Evolutionary conservation across 2,888 invertebrate genomes (phyloP), one percentile per base, ranked within the genome.

Genomic region (Aporophyla nigra): DNA sequence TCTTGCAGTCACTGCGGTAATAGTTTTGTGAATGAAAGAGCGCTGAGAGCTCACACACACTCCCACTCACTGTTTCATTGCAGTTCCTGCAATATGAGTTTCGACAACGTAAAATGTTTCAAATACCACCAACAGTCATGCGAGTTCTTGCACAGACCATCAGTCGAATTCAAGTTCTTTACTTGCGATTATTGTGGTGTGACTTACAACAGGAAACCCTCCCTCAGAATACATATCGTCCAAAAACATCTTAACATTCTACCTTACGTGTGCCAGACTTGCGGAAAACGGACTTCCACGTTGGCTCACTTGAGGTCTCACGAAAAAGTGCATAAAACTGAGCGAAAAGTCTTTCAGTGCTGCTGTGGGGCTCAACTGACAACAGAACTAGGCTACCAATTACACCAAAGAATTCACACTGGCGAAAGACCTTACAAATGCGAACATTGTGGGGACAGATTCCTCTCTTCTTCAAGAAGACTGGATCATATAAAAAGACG

Each of bases 181-280:
- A 90, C 90, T 7, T 96, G 96, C 73, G 91, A 95, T 56, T 80
- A 95, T 4, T 96, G 96, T 82, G 95, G 94, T 0, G 89, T 84
- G 0, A 89, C 87, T 0, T 96, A 96, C 79, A 88, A 91, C 5
- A 93, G 93, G 16, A 96, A 96, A 68, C 94, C 95, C 0, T 96
- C 96, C 0, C 76, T 96, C 0, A 91, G 92, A 5, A 92, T 93
- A 4, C 96, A 96, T 73, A 95, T 96, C 14, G 85, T 94, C 0
- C 95, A 96, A 59, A 96, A 96, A 80, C 96, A 96, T 81, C 75
- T 96, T 0, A 91, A 94, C 58, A 91, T 96, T 0, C 77, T 95
- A 0, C 95, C 96, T 0, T 94, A 90, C 61, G 90, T 92, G 0
- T 96, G 96, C 56, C 89, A 92, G 16, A 88, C 87, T 0, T 96